Base-by-base conservation (phyloP, 2,888 invertebrate species). In the Drosophila pseudotakahashii region DNA sequence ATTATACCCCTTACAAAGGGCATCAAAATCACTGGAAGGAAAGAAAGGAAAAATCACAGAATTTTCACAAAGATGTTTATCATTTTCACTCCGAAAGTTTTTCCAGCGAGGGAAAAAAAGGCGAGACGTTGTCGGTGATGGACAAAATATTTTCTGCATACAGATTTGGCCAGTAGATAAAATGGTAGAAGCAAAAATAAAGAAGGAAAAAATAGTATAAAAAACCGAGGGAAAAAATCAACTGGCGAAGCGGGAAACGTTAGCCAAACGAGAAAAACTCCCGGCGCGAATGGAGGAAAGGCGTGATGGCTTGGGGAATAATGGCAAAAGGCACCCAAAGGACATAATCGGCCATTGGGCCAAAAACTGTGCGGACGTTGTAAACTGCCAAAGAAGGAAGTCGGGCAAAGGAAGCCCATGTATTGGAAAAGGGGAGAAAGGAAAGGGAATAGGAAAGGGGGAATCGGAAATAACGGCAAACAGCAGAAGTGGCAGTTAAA, bases 21-120 rank as follows among this genome's bases (percentile, higher is more conserved):
- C 36, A 45, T 44, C 2, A 30, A 58, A 47, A 62, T 55, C 62
- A 62, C 23, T 36, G 60, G n/a, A 50, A 50, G 23, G 52, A 66
- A 67, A 36, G 76, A 79, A 87, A 26, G 39, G 45, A 66, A 66
- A 67, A 85, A 86, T 88, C 87, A 76, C 57, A 76, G 75, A 78
- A 78, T 86, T 80, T 70, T 80, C 78, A 78, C 87, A 89, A 87
- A 88, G 85, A 87, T 86, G 88, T 87, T 88, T 87, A 86, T 86
- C 85, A 89, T 86, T 87, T 86, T 86, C 79, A 88, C 82, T 86
- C 75, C 68, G 51, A 82, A 82, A 88, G 85, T 88, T 87, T 79
- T 78, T 57, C 68, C 68, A 26, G 7, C 23, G 9, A 13, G 34
- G 44, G 53, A 19, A 11, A 41, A 41, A 23, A 32, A 48, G 42